Conservation (phyloP, 37 sponge, comb jelly and placozoan species). For the Petrosia ficiformis region DNA sequence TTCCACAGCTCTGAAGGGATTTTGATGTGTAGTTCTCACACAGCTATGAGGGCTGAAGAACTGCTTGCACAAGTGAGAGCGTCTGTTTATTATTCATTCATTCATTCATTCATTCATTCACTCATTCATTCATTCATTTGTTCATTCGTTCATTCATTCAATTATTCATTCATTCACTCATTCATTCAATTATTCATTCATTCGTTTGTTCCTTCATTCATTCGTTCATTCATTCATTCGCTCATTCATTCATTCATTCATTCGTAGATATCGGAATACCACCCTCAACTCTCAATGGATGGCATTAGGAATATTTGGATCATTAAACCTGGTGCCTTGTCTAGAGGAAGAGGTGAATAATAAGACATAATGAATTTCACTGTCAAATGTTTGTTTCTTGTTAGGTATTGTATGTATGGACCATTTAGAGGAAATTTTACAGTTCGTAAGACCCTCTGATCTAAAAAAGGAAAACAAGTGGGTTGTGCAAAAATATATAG, state of each 20-base stretch:
- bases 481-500: constrained; percentile 98
- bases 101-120: background rate
- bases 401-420: constrained; percentile 75
- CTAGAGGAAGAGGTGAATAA: constrained; percentile 83
- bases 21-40: background rate
- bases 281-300: constrained; percentile 83
- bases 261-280: constrained; percentile 24
- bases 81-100: background rate
- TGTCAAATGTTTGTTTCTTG: background rate
- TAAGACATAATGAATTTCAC: constrained; percentile 13
- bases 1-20: too few species aligned
- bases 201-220: background rate
- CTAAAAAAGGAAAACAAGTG: constrained; percentile 72
- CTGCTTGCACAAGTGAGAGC: background rate
- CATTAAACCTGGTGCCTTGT: constrained; percentile 93
- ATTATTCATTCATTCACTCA: background rate
- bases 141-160: background rate
- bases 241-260: background rate
- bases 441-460: constrained; percentile 36
- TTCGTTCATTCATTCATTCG: too few species aligned
- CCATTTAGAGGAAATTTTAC: constrained; percentile 64
- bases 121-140: background rate
- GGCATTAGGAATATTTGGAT: constrained; percentile 93
- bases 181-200: too few species aligned
- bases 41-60: background rate